These are phyloP conservation scores for Eueides isabella DNA, from an alignment of 1,140 invertebrate genomes.

Conservation along the genomic window DNA sequence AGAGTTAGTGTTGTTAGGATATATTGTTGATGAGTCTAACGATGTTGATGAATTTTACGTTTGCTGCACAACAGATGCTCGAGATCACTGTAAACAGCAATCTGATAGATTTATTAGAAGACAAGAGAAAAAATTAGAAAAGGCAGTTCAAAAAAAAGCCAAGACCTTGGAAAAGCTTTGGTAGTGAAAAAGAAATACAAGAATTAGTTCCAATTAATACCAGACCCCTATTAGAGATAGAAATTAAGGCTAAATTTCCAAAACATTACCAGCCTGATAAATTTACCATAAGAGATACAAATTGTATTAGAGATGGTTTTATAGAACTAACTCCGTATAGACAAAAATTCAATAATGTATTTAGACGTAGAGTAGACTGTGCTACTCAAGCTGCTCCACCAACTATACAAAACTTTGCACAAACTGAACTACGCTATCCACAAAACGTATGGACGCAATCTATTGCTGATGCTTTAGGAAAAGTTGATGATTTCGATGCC, in stretches of 20 bases:
- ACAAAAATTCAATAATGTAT: conserved; percentile 83
- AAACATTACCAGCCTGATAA: conserved; percentile 75
- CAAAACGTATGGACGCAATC: conserved; percentile 87
- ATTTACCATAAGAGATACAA: conserved; percentile 78
- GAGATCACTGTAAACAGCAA: conserved; percentile 83
- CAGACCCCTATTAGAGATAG: conserved; percentile 84
- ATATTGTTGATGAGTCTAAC: conserved; percentile 84
- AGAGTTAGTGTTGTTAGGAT: conserved; percentile 85
- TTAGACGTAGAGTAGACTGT: conserved; percentile 80
- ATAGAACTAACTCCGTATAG: conserved; percentile 84
- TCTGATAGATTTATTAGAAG: conserved; percentile 74
- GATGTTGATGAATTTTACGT: conserved; percentile 86
- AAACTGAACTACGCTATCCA: conserved; percentile 85
- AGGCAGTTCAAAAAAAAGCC: conserved; percentile 84
- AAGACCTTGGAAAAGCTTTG: conserved; percentile 84
- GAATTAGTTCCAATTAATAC: conserved; percentile 79
- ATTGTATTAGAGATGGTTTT: conserved; percentile 85
- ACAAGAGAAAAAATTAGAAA: conserved; percentile 84
- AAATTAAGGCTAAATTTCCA: conserved; percentile 85
- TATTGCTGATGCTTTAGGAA: conserved; percentile 77
- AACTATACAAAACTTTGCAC: conserved; percentile 78
- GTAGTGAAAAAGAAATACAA: conserved; percentile 85
- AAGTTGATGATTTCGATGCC: conserved; percentile 50
- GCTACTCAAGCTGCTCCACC: conserved; percentile 79
- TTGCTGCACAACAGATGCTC: conserved; percentile 85